These are phyloP conservation scores for Leptosomus discolor DNA, from an alignment of 2,113 vertebrate species.

Conservation along the genomic window DNA sequence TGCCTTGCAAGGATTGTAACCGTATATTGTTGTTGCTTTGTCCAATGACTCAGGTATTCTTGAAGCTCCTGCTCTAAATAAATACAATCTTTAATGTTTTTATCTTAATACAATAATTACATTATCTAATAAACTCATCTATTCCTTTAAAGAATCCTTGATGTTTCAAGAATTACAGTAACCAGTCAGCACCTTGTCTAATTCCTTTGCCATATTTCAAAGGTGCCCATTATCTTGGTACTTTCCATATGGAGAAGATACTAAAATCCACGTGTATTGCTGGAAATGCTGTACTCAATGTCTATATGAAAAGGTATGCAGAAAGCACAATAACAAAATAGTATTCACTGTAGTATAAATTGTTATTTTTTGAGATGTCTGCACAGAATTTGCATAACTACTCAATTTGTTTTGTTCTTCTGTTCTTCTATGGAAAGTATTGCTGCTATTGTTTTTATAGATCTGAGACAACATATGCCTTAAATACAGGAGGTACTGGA, in stretches of 20 bases:
- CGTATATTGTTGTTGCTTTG: background rate
- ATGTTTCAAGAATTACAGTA: background rate
- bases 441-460: background rate
- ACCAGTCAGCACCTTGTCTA: background rate
- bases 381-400: background rate
- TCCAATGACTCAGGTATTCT: accelerated
- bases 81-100: background rate
- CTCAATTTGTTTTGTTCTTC: background rate
- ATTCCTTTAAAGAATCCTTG: background rate
- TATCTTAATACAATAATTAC: background rate
- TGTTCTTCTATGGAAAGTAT: background rate
- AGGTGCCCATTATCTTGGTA: background rate
- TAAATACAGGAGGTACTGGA: background rate
- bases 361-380: background rate
- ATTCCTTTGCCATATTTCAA: background rate
- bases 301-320: background rate
- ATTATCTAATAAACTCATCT: background rate
- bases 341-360: background rate
- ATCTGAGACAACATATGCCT: background rate
- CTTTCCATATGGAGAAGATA: background rate
- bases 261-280: background rate
- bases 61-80: background rate
- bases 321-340: background rate
- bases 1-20: background rate
- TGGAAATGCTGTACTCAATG: background rate